phyloP scores from a whole-genome alignment of 92 coral and sea anemone species.

The Anthopleura xanthogrammica region DNA sequence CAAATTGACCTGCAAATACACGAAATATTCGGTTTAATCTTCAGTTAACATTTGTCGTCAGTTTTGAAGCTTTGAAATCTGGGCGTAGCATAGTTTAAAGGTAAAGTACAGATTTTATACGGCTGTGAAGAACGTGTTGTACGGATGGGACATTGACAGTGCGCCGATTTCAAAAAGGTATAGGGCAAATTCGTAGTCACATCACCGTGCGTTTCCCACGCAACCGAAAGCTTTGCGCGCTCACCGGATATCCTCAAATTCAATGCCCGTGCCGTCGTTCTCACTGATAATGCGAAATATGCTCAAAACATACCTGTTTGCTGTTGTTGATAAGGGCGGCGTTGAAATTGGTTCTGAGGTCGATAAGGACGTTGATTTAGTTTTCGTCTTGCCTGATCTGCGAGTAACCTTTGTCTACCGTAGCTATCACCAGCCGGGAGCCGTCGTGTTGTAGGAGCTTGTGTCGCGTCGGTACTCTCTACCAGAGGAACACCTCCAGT shows the following conservation, averaged over 20 bases:
- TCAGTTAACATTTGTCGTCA: no score
- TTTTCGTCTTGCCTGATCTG: slow-evolving; percentile 31
- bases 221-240: no score
- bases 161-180: no score
- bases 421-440: slow-evolving; percentile 8
- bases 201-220: no score
- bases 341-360: neutral
- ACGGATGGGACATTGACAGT: no score
- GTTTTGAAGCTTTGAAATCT: no score
- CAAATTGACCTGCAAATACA: slow-evolving; percentile 19
- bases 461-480: slow-evolving; percentile 47
- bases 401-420: slow-evolving; percentile 4
- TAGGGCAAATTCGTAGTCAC: no score
- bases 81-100: no score
- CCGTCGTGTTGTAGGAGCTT: slow-evolving; percentile 2
- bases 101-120: no score
- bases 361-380: neutral
- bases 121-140: no score
- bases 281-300: neutral
- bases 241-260: no score
- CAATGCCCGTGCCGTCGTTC: neutral
- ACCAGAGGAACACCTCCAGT: slow-evolving; percentile 77
- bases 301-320: neutral
- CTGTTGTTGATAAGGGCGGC: neutral
- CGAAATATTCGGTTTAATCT: neutral